These are phyloP conservation scores for Ephialtes manifestator DNA, from an alignment of 2,888 invertebrate species.

Conservation along the genomic window DNA sequence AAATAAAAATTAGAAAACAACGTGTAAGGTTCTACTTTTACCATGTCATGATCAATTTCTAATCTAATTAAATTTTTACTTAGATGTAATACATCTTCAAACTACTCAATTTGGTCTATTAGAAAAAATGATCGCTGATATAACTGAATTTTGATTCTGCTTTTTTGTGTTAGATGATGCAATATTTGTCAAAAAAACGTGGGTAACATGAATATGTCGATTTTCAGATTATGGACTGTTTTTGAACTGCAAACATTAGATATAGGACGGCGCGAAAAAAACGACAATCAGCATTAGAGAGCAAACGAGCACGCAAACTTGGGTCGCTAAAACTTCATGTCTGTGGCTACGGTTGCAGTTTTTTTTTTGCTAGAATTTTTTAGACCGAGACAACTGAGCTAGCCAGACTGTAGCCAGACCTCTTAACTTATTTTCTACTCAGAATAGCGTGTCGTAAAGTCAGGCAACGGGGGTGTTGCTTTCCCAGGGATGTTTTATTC, in stretches of 20 bases:
- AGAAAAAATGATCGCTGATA: too few species aligned
- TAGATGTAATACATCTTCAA: too few species aligned
- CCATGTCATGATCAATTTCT: too few species aligned
- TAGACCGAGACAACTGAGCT: neutral
- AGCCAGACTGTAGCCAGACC: neutral
- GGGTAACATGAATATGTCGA: too few species aligned
- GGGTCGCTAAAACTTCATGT: neutral
- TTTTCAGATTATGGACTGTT: neutral
- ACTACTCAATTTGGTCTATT: too few species aligned
- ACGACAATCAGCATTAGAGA: too few species aligned
- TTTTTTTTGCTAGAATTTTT: neutral
- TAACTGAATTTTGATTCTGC: too few species aligned
- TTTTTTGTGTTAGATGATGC: neutral
- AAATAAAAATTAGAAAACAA: too few species aligned
- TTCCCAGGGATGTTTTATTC: neutral
- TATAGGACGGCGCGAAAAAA: neutral
- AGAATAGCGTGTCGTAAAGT: slow-evolving; percentile 9
- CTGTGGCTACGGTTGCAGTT: neutral
- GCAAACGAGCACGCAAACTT: neutral
- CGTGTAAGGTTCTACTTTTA: too few species aligned
- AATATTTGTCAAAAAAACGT: too few species aligned
- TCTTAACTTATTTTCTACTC: slow-evolving; percentile 15
- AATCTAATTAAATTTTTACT: too few species aligned
- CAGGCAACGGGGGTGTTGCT: neutral
- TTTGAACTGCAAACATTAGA: neutral